Conservation (phyloP, 53 echinoderm and acorn worm species). For the Pentamera pediparva region DNA sequence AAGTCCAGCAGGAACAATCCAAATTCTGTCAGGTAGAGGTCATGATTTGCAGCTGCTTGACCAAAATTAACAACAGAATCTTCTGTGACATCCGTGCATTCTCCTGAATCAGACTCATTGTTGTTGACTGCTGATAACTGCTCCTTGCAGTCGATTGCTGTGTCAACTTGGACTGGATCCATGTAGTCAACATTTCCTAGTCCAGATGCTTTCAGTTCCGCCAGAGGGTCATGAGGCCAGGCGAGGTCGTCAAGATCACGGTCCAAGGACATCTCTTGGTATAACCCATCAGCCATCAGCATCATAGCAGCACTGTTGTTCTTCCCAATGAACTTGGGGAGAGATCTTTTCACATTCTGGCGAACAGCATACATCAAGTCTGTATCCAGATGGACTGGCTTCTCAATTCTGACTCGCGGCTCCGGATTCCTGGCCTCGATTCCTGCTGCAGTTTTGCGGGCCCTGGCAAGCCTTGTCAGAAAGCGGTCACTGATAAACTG, state of each 20-base stretch:
- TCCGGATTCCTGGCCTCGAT: constrained; percentile 1
- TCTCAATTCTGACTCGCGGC: constrained; percentile 9
- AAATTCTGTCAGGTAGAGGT: too few relatives aligned
- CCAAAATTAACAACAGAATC: too few relatives aligned
- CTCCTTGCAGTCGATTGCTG: too few relatives aligned
- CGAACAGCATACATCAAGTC: constrained; percentile 20
- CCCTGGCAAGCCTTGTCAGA: too few relatives aligned
- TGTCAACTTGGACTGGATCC: too few relatives aligned
- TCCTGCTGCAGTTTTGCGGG: constrained; percentile 4
- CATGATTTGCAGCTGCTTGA: too few relatives aligned
- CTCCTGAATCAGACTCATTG: too few relatives aligned
- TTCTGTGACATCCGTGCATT: too few relatives aligned
- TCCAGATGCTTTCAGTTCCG: constrained; percentile 8
- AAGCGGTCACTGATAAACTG: too few relatives aligned
- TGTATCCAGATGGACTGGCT: constrained; percentile 11
- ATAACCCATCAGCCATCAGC: constrained; percentile 32
- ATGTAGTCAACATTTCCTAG: constrained; percentile 2
- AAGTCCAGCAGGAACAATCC: too few relatives aligned
- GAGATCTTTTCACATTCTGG: constrained; percentile 2
- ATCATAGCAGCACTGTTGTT: constrained; percentile 13
- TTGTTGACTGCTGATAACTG: too few relatives aligned
- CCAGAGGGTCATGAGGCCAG: constrained; percentile 17
- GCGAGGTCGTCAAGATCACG: constrained; percentile 17
- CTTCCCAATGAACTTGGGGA: constrained; percentile 3
- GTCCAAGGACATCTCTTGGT: constrained; percentile 7